These are phyloP conservation scores for Geophilus truncorum DNA, from an alignment of 2,888 invertebrate species.

Conservation along the genomic window DNA sequence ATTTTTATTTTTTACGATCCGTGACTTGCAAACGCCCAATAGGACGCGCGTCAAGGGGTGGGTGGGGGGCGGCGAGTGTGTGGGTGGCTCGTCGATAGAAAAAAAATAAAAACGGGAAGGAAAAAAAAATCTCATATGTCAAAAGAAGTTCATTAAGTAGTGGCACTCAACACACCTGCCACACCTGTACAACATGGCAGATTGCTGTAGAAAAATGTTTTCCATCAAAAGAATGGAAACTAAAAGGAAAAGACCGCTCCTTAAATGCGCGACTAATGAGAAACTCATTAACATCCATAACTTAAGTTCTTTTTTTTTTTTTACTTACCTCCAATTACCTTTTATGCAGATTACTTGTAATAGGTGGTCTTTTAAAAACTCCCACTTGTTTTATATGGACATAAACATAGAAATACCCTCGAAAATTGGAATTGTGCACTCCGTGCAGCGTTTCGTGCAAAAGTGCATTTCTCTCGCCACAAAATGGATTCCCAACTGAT, in stretches of 20 bases:
- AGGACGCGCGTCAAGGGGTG: slow-evolving; percentile 6
- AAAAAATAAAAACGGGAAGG: neutral
- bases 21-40: slow-evolving; percentile 27
- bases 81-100: slow-evolving; percentile 11
- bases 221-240: neutral
- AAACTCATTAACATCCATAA: neutral
- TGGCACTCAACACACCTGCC: slow-evolving; percentile 2
- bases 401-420: neutral
- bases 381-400: neutral
- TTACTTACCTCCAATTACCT: neutral
- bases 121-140: slow-evolving; percentile 6
- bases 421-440: neutral
- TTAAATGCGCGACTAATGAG: neutral
- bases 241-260: neutral
- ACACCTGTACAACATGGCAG: slow-evolving; percentile 11
- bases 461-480: neutral
- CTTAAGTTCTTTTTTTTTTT: neutral
- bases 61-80: neutral
- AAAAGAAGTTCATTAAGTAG: slow-evolving; percentile 25
- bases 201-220: neutral
- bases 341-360: neutral
- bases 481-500: neutral
- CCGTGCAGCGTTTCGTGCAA: neutral
- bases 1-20: slow-evolving; percentile 27
- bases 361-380: neutral